These are phyloP conservation scores for Notarius quadriscutis DNA, from an alignment of 2,113 vertebrate genomes.

Conservation along the genomic window DNA sequence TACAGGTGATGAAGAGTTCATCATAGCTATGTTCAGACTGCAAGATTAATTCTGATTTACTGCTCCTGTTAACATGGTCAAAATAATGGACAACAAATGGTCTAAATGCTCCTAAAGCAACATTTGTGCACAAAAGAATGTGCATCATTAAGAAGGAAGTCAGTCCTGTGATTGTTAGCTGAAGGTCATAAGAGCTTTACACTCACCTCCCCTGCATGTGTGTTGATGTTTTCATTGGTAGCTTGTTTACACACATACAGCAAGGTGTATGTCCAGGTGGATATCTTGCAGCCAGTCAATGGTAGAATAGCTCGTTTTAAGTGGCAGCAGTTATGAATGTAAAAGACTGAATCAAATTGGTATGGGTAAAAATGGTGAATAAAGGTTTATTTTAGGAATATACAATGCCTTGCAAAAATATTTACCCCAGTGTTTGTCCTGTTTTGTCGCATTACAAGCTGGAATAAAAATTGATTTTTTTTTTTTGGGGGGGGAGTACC, in stretches of 20 bases:
- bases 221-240: neutral
- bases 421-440: too few species aligned
- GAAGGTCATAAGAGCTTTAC: neutral
- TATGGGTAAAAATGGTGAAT: neutral
- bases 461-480: too few species aligned
- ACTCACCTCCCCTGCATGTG: neutral
- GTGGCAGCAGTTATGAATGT: neutral
- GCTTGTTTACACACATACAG: neutral
- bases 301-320: too few species aligned
- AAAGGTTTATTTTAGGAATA: neutral
- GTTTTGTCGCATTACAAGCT: too few species aligned
- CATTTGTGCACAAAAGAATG: neutral
- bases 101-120: neutral
- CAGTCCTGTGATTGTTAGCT: neutral
- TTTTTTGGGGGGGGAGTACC: too few species aligned
- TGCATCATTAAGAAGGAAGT: neutral
- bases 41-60: neutral
- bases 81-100: neutral
- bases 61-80: neutral
- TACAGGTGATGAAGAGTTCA: neutral
- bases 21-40: too few species aligned
- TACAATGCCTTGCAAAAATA: too few species aligned
- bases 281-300: neutral
- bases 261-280: neutral
- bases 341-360: neutral